Percentiles rank a stretch among this genome's conserved stretches.
phyloP scores from a whole-genome alignment of 2,888 invertebrate genomes.

The Lycia hirtaria region DNA sequence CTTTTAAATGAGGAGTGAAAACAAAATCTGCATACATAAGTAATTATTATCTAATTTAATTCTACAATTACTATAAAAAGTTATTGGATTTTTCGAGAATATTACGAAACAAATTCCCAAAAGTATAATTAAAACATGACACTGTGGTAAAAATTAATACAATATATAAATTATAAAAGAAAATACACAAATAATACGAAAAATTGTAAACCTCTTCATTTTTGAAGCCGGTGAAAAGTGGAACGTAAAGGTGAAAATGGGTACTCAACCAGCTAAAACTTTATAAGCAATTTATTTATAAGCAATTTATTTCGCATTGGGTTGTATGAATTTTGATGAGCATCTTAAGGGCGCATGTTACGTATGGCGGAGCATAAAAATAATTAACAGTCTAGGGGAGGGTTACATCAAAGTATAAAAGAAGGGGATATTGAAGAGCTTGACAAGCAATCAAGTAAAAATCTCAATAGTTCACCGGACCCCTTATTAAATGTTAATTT shows the following conservation, averaged over 20 bases:
- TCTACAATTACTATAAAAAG: too few species aligned
- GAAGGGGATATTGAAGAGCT: slow-evolving; percentile 82
- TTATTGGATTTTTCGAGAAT: too few species aligned
- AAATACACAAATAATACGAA: too few species aligned
- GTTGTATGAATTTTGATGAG: slow-evolving; percentile 79
- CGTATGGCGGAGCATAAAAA: slow-evolving; percentile 79
- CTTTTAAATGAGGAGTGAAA: too few species aligned
- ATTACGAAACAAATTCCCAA: too few species aligned
- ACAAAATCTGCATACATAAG: too few species aligned
- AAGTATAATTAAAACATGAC: too few species aligned
- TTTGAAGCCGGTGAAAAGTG: too few species aligned
- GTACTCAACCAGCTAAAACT: slow-evolving; percentile 39
- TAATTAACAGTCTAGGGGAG: slow-evolving; percentile 79
- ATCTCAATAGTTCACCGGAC: slow-evolving; percentile 83
- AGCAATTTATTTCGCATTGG: slow-evolving; percentile 65
- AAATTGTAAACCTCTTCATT: too few species aligned
- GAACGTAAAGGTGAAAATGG: not conserved
- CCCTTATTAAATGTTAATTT: slow-evolving; percentile 85
- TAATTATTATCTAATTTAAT: too few species aligned
- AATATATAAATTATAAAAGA: too few species aligned
- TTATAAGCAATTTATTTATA: slow-evolving; percentile 66
- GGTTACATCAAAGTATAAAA: slow-evolving; percentile 81
- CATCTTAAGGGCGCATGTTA: slow-evolving; percentile 71
- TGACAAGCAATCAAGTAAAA: slow-evolving; percentile 84
- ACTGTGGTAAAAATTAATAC: too few species aligned